Evolutionary conservation across 2,113 vertebrate genomes (phyloP), one percentile per base, ranked within the genome.

Genomic region (Butorides virescens): DNA sequence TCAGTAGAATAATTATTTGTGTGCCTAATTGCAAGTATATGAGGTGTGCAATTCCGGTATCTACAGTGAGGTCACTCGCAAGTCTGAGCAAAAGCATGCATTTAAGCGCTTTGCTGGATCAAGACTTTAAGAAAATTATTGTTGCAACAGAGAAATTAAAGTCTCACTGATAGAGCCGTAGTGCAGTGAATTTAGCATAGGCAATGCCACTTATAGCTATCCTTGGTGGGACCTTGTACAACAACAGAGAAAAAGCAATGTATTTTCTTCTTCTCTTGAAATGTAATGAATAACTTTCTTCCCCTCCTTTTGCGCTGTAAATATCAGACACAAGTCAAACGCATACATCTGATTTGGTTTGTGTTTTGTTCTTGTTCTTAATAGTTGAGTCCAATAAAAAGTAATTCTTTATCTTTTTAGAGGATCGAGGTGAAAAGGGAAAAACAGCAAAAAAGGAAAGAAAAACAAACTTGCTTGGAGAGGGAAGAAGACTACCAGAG

Each of bases 31-130:
- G 63, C 58, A 75, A 92, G 66, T 79, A 17, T 42, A 75, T 27
- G 52, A 95, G 49, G 65, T 78, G 62, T 66, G 76, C 58, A 85
- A 72, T 72, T 94, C 66, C 0, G 0, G 68, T 85, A 82, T 81
- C 79, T 93, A 17, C 66, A 67, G 79, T 93, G 80, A 94, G 39
- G 56, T 92, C 85, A 89, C 70, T 84, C 76, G 37, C 91, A 91
- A 87, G 82, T 61, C 87, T 88, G 81, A 91, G 88, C 86, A 91
- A 71, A 96, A 89, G 47, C 47, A 56, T 39, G 44, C 25, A 26
- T 80, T 91, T 77, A 88, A 92, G 59, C n/a, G 44, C 52, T 86
- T 92, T 73, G 65, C 32, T 75, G 49, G 53, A 94, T 91, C 71
- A 68, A 93, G 89, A 59, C 61, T 63, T 68, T 65, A 27, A 81